Base-by-base conservation (phyloP, 1,140 invertebrate genomes). In the Mycetomoellerius zeteki region DNA sequence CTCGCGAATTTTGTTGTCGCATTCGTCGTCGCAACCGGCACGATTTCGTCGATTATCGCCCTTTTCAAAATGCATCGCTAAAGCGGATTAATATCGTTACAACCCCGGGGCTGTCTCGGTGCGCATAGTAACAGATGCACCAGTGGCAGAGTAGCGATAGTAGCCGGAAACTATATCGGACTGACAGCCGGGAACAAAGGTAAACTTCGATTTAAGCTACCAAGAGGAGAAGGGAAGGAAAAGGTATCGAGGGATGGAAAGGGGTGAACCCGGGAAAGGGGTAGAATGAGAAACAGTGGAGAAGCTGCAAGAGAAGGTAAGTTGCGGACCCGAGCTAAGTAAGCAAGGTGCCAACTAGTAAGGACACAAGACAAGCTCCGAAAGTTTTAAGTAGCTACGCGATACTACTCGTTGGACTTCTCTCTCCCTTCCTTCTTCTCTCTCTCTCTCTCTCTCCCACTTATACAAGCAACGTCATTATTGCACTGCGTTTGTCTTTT, bases 381-480 rank as follows among this genome's bases (percentile, higher is more conserved):
- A 92, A 94, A 94, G 92, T 94, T 94, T 93, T 94, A 94, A 94
- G 93, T 94, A 94, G 93, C 92, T 94, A 87, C 89, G 92, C 93
- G 90, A 94, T 94, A 94, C 93, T 69, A 85, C 81, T 90, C 80
- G 54, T 84, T 87, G 86, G 82, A 82, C 84, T 76, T 33, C 52
- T 54, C 54, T 37, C 71, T 69, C 27, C 52, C 27, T 72, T 58
- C 21, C 75, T 37, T 10, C 19, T 60, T 62, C 43, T 58, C 33
- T 62, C 56, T 81, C 10, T 27, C 60, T 69, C 73, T 64, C 19
- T 71, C 33, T 58, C 24, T 52, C 54, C 64, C 21, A 58, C 37
- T 24, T 72, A 19, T 72, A 6, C 30, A 21, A 81, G 10, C 24
- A 50, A 81, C 33, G 50, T 81, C 65, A 84, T 24, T 65, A 85